phyloP scores from a whole-genome alignment of 2,888 invertebrate species.

The Cistogaster globosa region DNA sequence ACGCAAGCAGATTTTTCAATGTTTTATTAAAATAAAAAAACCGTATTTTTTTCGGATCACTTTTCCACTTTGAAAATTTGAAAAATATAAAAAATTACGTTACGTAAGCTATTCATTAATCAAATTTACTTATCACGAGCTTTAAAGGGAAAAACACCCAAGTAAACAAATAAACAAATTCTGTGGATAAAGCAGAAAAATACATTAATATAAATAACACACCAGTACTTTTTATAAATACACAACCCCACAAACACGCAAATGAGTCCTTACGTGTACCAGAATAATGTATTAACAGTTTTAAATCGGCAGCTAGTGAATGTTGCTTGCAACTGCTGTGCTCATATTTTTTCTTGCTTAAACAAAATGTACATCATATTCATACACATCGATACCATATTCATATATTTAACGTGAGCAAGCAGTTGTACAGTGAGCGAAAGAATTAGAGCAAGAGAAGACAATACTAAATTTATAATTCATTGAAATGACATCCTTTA shows the following conservation, averaged over 20 bases:
- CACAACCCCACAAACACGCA: background rate
- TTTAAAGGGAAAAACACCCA: background rate
- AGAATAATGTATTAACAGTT: background rate
- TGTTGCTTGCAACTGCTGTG: background rate
- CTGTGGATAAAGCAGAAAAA: background rate
- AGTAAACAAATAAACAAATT: background rate
- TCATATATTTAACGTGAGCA: background rate
- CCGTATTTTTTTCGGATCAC: background rate
- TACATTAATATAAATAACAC: background rate
- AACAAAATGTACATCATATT: too few species aligned
- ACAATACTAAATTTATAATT: too few species aligned
- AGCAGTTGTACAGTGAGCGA: background rate
- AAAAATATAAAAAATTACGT: too few species aligned
- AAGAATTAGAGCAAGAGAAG: background rate
- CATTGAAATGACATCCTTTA: too few species aligned
- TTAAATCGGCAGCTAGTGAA: background rate
- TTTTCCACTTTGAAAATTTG: too few species aligned
- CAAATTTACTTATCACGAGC: slow-evolving; percentile 33
- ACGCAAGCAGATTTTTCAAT: too few species aligned
- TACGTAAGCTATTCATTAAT: background rate
- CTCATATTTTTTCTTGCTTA: too few species aligned
- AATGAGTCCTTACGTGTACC: background rate
- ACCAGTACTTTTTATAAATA: background rate
- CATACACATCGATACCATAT: too few species aligned
- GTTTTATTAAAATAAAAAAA: too few species aligned